Percentiles rank a stretch among this genome's conserved stretches.
Evolutionary conservation across 2,888 invertebrate genomes (phyloP).

Genomic region (Idaea dimidiata): DNA sequence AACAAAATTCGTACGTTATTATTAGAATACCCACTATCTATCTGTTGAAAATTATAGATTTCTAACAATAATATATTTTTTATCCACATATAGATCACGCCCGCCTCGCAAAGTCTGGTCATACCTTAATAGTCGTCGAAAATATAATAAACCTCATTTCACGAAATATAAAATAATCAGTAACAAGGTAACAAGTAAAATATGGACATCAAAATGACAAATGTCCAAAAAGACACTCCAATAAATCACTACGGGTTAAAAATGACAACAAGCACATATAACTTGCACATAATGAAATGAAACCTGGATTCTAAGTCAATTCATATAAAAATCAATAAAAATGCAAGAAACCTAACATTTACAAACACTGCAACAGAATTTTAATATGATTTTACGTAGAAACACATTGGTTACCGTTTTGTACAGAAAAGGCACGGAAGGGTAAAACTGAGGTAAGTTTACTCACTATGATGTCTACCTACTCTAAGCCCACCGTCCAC

Average conservation of each 20-base stretch:
- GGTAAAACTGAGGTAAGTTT: background rate
- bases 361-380: background rate
- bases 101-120: no score
- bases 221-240: slow-evolving; percentile 6
- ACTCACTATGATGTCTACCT: no score
- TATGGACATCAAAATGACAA: background rate
- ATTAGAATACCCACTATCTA: no score
- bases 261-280: no score
- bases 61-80: no score
- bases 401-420: background rate
- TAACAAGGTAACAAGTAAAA: no score
- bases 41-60: no score
- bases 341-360: slow-evolving; percentile 5
- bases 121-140: background rate
- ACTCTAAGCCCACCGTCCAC: no score
- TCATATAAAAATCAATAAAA: slow-evolving; percentile 13
- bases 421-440: background rate
- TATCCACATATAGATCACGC: no score
- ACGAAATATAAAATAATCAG: background rate
- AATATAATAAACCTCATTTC: background rate
- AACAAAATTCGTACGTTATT: no score
- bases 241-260: slow-evolving; percentile 37
- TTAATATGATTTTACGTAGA: background rate
- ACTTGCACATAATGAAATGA: slow-evolving; percentile 10
- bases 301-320: background rate